Conservation (phyloP, 2,797 vertebrate genomes). For the Peromyscus eremicus region DNA sequence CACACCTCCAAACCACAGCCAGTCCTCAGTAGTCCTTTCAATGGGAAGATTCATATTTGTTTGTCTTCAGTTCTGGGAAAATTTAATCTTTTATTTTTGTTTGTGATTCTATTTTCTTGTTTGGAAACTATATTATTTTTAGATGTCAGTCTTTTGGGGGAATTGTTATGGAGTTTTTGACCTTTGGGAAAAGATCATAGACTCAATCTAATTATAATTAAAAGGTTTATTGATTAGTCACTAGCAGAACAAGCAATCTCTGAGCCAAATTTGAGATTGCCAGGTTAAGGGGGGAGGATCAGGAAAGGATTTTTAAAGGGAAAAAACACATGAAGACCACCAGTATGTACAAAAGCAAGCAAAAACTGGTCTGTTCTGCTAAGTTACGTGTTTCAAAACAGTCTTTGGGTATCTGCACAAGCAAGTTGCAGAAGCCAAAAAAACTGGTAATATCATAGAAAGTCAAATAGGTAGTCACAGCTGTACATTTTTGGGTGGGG, state of each 20-base stretch:
- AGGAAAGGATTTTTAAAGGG: not conserved
- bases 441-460: not conserved
- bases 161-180: not conserved
- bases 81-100: not conserved
- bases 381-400: not conserved
- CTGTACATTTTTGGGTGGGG: not conserved
- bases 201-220: slow-evolving; percentile 4
- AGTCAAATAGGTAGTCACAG: not conserved
- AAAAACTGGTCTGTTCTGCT: not conserved
- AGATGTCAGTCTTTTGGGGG: not conserved
- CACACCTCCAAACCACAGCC: not conserved
- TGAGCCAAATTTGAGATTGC: not conserved
- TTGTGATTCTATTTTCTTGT: slow-evolving; percentile 12
- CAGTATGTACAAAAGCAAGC: not conserved
- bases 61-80: not conserved
- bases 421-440: not conserved
- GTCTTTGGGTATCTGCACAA: not conserved
- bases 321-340: not conserved
- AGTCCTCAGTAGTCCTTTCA: not conserved
- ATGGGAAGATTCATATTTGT: not conserved
- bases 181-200: not conserved
- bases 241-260: not conserved
- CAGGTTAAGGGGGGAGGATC: not conserved
- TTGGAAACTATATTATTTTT: not conserved
- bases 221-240: not conserved